A percentile compares a stretch with the other conserved stretches of the same genome.
phyloP scores from a whole-genome alignment of 2,113 vertebrate species.

The Cheilinus undulatus region DNA sequence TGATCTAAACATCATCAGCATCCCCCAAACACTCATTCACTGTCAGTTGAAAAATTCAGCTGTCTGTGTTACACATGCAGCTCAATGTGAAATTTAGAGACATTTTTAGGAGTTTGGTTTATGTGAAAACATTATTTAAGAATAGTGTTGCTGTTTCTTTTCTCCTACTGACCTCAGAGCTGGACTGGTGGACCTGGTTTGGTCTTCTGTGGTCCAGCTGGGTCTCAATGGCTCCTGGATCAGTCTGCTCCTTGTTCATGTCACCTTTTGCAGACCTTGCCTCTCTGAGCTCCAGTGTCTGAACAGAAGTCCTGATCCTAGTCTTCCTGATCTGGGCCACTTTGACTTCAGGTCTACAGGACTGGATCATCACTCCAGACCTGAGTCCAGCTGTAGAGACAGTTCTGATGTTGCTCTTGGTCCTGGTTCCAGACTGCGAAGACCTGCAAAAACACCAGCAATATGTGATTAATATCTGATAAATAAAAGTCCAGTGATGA shows the following conservation, averaged over 20 bases:
- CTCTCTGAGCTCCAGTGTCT: background rate
- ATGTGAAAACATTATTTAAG: no score
- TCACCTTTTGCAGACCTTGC: background rate
- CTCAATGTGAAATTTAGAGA: no score
- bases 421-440: background rate
- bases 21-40: no score
- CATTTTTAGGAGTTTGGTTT: no score
- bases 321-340: constrained; percentile 41
- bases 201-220: background rate
- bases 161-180: constrained; percentile 22
- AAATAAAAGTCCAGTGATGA: background rate
- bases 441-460: background rate
- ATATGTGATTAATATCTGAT: background rate
- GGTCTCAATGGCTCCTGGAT: background rate
- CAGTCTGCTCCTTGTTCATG: background rate
- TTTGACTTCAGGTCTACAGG: constrained; percentile 27
- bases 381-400: background rate
- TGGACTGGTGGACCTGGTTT: background rate
- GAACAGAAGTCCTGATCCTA: constrained; percentile 4
- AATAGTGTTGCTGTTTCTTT: background rate
- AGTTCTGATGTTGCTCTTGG: background rate
- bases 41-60: no score
- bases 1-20: no score
- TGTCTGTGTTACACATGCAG: no score
- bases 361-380: background rate